phyloP scores from a whole-genome alignment of 2,113 vertebrate genomes.

The Edolisoma coerulescens region DNA sequence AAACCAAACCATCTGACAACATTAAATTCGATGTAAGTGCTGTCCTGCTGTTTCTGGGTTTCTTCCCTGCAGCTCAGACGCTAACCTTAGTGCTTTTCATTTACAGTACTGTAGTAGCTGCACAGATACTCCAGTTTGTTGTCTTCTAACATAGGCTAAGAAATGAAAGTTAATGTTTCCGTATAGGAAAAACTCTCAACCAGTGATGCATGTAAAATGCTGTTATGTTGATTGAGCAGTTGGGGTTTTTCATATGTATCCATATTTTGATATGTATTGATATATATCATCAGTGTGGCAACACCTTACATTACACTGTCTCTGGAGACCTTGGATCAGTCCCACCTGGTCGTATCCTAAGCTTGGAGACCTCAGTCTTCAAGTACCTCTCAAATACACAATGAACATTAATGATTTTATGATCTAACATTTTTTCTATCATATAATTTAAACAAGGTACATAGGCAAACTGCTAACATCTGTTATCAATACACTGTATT shows the following conservation, averaged over 20 bases:
- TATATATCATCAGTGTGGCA: constrained; percentile 7
- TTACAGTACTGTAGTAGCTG: not conserved
- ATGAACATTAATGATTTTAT: constrained; percentile 52
- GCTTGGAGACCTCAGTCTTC: not conserved
- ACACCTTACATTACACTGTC: not conserved
- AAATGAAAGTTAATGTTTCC: not conserved
- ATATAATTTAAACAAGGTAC: constrained; percentile 24
- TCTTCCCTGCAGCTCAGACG: not conserved
- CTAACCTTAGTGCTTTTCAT: not conserved
- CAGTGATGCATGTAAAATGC: constrained; percentile 2
- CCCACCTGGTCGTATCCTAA: not conserved
- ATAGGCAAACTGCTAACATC: constrained; percentile 2
- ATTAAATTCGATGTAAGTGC: not conserved
- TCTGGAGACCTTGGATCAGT: constrained; percentile 7
- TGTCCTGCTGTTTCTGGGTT: not conserved
- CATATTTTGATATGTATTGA: no score
- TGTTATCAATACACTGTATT: constrained; percentile 25
- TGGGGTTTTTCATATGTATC: constrained; percentile 3
- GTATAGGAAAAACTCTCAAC: not conserved
- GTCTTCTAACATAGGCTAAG: not conserved
- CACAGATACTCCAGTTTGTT: not conserved
- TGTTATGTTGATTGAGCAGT: constrained; percentile 26
- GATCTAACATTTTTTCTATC: constrained; percentile 5
- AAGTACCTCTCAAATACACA: constrained; percentile 29
- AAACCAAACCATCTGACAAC: not conserved